These are phyloP conservation scores for Margaritifera margaritifera DNA, from an alignment of 2,888 invertebrate species.

Conservation along the genomic window DNA sequence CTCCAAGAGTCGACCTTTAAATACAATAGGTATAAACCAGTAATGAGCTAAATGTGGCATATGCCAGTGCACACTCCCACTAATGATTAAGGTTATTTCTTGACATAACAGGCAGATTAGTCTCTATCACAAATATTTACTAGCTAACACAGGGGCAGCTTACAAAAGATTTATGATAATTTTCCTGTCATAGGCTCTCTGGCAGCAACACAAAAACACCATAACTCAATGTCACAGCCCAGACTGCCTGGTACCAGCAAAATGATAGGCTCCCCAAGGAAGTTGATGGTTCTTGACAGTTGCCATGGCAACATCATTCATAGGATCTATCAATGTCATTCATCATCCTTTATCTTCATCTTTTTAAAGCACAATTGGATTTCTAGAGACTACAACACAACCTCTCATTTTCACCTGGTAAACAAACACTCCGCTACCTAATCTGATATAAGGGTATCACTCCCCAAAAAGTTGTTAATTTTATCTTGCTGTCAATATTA, in stretches of 20 bases:
- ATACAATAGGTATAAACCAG: conserved; percentile 18
- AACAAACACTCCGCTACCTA: too few species aligned
- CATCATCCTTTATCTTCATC: conserved; percentile 39
- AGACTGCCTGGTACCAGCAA: conserved; percentile 57
- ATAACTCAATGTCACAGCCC: conserved; percentile 58
- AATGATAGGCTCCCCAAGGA: conserved; percentile 58
- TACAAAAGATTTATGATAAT: conserved; percentile 59
- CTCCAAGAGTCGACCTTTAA: too few species aligned
- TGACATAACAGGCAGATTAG: conserved; percentile 36
- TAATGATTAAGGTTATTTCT: conserved; percentile 16
- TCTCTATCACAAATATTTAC: conserved; percentile 42
- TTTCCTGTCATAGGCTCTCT: conserved; percentile 61
- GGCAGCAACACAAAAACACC: conserved; percentile 55
- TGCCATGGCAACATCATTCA: conserved; percentile 60
- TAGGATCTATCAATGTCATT: conserved; percentile 61
- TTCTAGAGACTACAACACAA: too few species aligned
- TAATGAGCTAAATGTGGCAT: conserved; percentile 21
- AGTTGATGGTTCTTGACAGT: conserved; percentile 60
- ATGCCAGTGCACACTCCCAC: conserved; percentile 14
- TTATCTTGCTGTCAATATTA: too few species aligned
- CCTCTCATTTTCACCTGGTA: too few species aligned
- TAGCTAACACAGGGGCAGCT: conserved; percentile 28
- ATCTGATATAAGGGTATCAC: too few species aligned
- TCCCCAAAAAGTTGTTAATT: too few species aligned
- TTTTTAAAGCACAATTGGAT: neutral